phyloP scores from a whole-genome alignment of 2,113 vertebrate genomes.

The Nansenia antarctica region DNA sequence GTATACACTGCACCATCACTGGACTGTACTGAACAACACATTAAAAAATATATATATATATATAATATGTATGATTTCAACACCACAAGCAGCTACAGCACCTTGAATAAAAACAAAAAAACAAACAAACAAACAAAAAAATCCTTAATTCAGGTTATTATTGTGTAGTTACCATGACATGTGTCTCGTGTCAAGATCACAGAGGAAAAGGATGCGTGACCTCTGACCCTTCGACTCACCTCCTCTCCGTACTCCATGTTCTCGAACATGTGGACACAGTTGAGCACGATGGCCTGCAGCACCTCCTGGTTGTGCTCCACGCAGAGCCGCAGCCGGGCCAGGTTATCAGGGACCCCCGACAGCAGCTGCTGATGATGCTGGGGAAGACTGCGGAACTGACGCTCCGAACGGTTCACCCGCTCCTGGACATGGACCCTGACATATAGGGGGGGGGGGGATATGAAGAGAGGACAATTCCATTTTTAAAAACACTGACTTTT shows the following conservation, averaged over 20 bases:
- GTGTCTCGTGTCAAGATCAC: background rate
- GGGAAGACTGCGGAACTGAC: conserved; percentile 88
- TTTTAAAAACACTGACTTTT: too few species aligned
- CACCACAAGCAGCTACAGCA: background rate
- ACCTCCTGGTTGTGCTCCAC: conserved; percentile 93
- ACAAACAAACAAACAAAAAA: too few species aligned
- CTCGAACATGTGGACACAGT: conserved; percentile 96
- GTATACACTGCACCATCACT: too few species aligned
- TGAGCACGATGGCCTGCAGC: conserved; percentile 88
- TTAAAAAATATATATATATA: background rate
- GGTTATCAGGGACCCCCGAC: conserved; percentile 86
- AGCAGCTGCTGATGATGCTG: conserved; percentile 85
- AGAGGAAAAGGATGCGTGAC: background rate
- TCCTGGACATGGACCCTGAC: conserved; percentile 90
- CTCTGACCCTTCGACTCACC: conserved; percentile 74
- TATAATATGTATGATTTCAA: background rate
- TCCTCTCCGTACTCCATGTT: conserved; percentile 94
- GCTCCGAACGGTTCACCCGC: conserved; percentile 90
- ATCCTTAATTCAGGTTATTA: too few species aligned
- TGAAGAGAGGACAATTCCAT: too few species aligned
- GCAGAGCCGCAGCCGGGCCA: conserved; percentile 86
- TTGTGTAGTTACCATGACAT: background rate
- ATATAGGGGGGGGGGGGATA: conserved; percentile 23
- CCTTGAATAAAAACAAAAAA: background rate
- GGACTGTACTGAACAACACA: too few species aligned